Conservation (phyloP, 1,140 invertebrate species). For the Drosophila punjabiensis region DNA sequence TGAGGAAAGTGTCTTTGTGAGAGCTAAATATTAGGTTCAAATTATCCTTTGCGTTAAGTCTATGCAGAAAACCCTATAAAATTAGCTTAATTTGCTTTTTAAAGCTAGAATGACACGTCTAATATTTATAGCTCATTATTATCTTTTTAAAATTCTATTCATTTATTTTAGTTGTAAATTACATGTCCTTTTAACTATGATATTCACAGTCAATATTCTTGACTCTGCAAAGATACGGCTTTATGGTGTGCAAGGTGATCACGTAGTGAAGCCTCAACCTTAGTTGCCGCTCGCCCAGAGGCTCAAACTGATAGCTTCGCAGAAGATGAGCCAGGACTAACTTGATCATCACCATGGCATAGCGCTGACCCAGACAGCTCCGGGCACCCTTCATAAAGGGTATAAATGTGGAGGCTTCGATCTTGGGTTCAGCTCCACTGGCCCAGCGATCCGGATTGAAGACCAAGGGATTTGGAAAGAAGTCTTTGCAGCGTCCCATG, state of each 20-base stretch:
- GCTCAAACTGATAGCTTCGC: slow-evolving; percentile 71
- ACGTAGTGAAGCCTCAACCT: slow-evolving; percentile 52
- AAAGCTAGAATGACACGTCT: neutral
- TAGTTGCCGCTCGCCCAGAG: slow-evolving; percentile 52
- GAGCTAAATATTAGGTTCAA: neutral
- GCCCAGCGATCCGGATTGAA: slow-evolving; percentile 92
- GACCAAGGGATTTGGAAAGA: slow-evolving; percentile 90
- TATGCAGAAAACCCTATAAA: too few relatives aligned
- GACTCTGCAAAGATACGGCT: slow-evolving; percentile 54
- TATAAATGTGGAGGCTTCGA: slow-evolving; percentile 87
- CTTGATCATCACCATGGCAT: slow-evolving; percentile 78
- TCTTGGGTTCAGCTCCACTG: slow-evolving; percentile 68
- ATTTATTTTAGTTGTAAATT: neutral
- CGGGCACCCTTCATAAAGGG: slow-evolving; percentile 90
- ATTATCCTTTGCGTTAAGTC: neutral
- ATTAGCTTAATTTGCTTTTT: neutral
- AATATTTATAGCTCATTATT: too few relatives aligned
- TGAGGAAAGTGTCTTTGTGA: neutral
- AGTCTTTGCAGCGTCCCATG: slow-evolving; percentile 69
- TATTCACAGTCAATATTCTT: slow-evolving; percentile 19
- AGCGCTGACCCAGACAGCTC: slow-evolving; percentile 88
- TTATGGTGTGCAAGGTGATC: slow-evolving; percentile 60
- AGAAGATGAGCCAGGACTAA: slow-evolving; percentile 63
- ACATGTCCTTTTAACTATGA: too few relatives aligned
- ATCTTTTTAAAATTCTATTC: neutral